Base-by-base conservation (phyloP, 1,140 invertebrate genomes). In the Zeugodacus cucurbitae region DNA sequence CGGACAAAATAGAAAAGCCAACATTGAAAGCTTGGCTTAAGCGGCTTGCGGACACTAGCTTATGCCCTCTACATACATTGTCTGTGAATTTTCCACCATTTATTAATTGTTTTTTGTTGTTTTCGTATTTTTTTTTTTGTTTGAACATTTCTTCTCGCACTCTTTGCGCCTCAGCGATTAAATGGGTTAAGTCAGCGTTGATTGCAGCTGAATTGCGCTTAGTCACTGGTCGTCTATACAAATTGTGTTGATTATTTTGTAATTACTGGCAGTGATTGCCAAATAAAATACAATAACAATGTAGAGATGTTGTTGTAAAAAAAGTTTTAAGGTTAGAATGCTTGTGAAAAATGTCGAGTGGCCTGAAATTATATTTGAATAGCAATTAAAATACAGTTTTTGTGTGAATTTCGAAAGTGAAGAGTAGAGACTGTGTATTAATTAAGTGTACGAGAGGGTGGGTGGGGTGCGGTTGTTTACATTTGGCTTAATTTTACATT, bases 151-250 rank as follows among this genome's bases (percentile, higher is more conserved):
- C 34, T 41, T 74, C 32, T 74, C 67, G 17, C 67, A 32, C 34
- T 41, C 34, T 41, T 32, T 17, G 62, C 67, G 67, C 67, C 67
- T 37, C 32, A 41, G 5, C 34, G 67, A 37, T 74, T 74, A 74
- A 74, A 37, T 74, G 34, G 67, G 67, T 74, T 74, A 74, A 74
- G 67, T 74, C 34, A 37, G 34, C 67, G 34, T 32, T 41, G 67
- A 74, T 74, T 74, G 67, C 34, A 37, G 32, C 67, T 74, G 67
- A 74, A 74, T 74, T 74, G 34, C 22, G 67, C 26, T 74, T 74
- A 74, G 67, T 74, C 67, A 20, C 67, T 54, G n/a, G n/a, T 17
- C 29, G 29, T 1, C 10, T 32, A 67, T 67, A 34, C 29, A 32
- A 32, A 74, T 74, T n/a, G 17, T 37, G 34, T 37, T 74, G 34